These are phyloP conservation scores for Diarsia dahlii DNA, from an alignment of 2,888 invertebrate species.

Conservation along the genomic window DNA sequence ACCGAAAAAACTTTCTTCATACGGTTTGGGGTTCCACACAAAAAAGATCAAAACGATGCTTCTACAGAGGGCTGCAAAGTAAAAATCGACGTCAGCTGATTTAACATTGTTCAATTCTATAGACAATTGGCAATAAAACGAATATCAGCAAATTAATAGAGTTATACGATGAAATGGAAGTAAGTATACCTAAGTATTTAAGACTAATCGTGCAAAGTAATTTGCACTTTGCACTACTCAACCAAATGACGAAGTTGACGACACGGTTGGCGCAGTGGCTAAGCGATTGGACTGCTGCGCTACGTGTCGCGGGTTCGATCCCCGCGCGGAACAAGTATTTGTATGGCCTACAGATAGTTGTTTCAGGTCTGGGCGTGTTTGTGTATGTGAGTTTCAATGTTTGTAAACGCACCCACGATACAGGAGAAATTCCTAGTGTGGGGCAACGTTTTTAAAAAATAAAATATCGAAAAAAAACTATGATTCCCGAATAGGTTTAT, in stretches of 20 bases:
- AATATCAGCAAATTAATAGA: background rate
- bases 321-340: no score
- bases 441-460: no score
- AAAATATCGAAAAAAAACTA: background rate
- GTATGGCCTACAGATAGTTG: no score
- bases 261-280: no score
- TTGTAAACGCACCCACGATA: no score
- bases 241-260: no score
- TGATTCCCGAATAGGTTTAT: background rate
- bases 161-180: background rate
- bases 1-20: constrained; percentile 74
- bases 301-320: no score
- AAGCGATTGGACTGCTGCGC: no score
- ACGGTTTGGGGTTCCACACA: constrained; percentile 65
- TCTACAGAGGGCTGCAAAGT: constrained; percentile 3
- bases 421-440: no score
- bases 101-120: background rate
- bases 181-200: no score
- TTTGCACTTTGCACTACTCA: background rate
- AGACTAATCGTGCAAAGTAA: background rate
- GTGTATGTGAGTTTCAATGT: no score
- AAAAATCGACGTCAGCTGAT: constrained; percentile 7
- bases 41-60: constrained; percentile 34
- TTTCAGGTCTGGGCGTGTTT: no score
- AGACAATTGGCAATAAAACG: background rate